Conservation (phyloP, 2,888 invertebrate species). For the Drosophila prolongata region DNA sequence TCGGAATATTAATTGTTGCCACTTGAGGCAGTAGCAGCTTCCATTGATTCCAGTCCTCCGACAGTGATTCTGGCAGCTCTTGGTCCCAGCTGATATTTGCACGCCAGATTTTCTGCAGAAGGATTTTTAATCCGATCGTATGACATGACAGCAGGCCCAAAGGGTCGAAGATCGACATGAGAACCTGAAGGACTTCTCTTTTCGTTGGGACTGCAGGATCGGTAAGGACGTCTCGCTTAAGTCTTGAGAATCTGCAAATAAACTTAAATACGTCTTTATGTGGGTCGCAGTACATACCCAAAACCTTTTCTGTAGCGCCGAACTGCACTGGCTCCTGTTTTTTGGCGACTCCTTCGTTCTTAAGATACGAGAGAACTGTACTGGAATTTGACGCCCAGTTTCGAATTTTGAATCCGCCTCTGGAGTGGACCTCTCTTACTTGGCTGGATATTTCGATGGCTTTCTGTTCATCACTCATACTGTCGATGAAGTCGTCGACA, state of each 20-base stretch:
- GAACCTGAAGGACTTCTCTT: not conserved
- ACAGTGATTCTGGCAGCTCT: too few species aligned
- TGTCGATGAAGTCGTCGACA: not conserved
- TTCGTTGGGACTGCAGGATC: not conserved
- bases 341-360: not conserved
- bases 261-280: not conserved
- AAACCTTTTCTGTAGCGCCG: slow-evolving; percentile 5
- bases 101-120: too few species aligned
- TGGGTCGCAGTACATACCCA: not conserved
- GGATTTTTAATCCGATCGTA: too few species aligned
- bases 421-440: not conserved
- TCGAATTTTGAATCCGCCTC: not conserved
- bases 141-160: too few species aligned
- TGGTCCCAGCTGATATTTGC: too few species aligned
- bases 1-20: too few species aligned
- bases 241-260: not conserved
- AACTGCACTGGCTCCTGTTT: not conserved
- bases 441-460: not conserved
- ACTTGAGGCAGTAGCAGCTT: too few species aligned
- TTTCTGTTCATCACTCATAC: not conserved
- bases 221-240: not conserved
- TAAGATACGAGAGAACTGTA: not conserved
- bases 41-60: too few species aligned
- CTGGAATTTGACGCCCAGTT: not conserved
- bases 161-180: not conserved